Conservation (phyloP, 2,888 invertebrate genomes). For the Dryobota labecula region DNA sequence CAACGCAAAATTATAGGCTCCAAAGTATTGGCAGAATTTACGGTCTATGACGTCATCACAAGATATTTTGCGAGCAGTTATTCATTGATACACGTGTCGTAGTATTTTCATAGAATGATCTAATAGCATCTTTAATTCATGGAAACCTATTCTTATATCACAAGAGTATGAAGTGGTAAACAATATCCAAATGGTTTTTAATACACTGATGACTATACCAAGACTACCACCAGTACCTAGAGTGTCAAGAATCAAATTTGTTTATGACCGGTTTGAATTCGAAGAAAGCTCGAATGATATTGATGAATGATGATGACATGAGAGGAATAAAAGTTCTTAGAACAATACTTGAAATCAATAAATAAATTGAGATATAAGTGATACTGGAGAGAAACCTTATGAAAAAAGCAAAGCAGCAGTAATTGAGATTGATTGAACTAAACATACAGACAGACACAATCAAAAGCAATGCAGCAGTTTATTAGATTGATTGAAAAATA, state of each 20-base stretch:
- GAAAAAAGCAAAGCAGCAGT: constrained; percentile 3
- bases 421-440: background rate
- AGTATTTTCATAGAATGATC: constrained; percentile 66
- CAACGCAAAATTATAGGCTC: constrained; percentile 73
- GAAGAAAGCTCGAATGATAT: constrained; percentile 24
- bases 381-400: constrained; percentile 1
- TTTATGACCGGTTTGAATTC: constrained; percentile 8
- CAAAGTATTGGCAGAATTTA: constrained; percentile 71
- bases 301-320: constrained; percentile 1
- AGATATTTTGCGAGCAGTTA: constrained; percentile 31
- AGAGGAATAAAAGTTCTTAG: constrained; percentile 8
- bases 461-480: background rate
- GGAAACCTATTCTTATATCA: constrained; percentile 47
- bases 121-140: constrained; percentile 56
- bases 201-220: background rate
- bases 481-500: background rate
- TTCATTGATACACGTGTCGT: constrained; percentile 55
- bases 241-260: constrained; percentile 13
- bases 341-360: background rate
- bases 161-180: constrained; percentile 21
- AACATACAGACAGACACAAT: constrained; percentile 15
- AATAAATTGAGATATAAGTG: background rate
- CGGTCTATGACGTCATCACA: constrained; percentile 75
- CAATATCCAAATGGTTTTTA: background rate
- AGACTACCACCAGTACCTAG: constrained; percentile 21